These are phyloP conservation scores for Melinaea marsaeus DNA, from an alignment of 2,888 invertebrate species.

Conservation along the genomic window DNA sequence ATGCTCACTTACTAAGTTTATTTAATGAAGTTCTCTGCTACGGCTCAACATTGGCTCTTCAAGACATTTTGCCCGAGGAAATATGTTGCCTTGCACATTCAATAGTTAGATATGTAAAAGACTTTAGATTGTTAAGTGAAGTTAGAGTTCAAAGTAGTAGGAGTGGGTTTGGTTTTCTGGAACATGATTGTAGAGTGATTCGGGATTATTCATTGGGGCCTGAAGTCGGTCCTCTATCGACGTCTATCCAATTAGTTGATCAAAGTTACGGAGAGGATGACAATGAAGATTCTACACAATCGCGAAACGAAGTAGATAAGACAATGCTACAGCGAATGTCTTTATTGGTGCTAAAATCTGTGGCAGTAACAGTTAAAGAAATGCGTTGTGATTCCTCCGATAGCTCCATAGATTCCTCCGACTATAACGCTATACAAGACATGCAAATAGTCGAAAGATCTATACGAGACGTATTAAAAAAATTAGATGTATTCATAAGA, in stretches of 20 bases:
- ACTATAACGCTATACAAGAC: constrained; percentile 91
- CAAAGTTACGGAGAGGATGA: constrained; percentile 70
- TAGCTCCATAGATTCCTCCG: constrained; percentile 89
- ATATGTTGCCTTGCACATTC: constrained; percentile 91
- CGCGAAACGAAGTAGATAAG: constrained; percentile 81
- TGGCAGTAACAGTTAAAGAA: constrained; percentile 93
- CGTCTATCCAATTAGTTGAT: constrained; percentile 66
- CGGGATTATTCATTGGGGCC: constrained; percentile 61
- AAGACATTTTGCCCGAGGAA: constrained; percentile 92
- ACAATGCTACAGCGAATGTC: constrained; percentile 92
- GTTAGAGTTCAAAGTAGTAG: constrained; percentile 65
- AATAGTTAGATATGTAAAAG: constrained; percentile 91
- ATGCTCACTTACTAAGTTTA: constrained; percentile 89
- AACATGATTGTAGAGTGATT: constrained; percentile 62
- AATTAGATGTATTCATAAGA: constrained; percentile 89
- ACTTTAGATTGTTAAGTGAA: constrained; percentile 84
- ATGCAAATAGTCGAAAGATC: constrained; percentile 93
- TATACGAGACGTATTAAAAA: constrained; percentile 88
- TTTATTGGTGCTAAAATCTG: constrained; percentile 90
- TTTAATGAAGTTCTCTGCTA: constrained; percentile 95
- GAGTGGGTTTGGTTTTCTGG: constrained; percentile 69
- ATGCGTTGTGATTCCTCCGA: constrained; percentile 92
- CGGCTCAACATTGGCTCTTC: constrained; percentile 92
- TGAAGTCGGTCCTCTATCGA: constrained; percentile 54
- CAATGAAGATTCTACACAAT: constrained; percentile 52